A percentile compares a stretch with the other conserved stretches of the same genome.
Evolutionary conservation across 2,797 vertebrate species (phyloP).

Genomic region (Avahi laniger): DNA sequence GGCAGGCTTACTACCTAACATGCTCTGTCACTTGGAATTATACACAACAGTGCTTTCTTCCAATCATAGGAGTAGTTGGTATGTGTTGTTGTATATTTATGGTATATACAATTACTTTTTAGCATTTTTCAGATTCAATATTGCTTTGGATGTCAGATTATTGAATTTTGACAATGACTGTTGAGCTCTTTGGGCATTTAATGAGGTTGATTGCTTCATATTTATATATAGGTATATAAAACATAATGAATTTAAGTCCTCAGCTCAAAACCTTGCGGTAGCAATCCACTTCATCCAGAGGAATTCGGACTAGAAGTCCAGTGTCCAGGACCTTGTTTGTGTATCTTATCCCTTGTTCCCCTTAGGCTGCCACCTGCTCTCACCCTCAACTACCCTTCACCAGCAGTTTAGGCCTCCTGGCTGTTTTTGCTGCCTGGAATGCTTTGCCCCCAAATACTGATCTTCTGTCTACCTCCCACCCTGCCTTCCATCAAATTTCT

Average conservation of each 20-base stretch:
- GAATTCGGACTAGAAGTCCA: background rate
- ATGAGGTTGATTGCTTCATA: background rate
- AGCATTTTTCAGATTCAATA: background rate
- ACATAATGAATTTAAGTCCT: background rate
- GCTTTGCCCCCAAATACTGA: background rate
- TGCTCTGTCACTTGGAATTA: background rate
- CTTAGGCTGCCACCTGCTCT: background rate
- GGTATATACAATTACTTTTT: background rate
- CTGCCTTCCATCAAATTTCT: background rate
- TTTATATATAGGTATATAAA: background rate
- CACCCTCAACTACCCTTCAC: too few species aligned
- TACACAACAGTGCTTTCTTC: background rate
- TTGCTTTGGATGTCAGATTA: background rate
- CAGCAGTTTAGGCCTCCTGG: background rate
- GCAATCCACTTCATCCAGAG: background rate
- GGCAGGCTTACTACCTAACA: background rate
- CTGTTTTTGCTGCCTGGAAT: background rate
- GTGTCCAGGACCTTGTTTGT: too few species aligned
- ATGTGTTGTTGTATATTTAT: background rate
- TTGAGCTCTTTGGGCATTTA: background rate
- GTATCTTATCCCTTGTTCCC: too few species aligned
- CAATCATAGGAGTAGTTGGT: background rate
- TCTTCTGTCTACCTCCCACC: background rate
- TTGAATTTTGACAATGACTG: background rate
- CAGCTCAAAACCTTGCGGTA: background rate